These are phyloP conservation scores for Panzeria rudis DNA, from an alignment of 2,888 invertebrate genomes.

Conservation along the genomic window DNA sequence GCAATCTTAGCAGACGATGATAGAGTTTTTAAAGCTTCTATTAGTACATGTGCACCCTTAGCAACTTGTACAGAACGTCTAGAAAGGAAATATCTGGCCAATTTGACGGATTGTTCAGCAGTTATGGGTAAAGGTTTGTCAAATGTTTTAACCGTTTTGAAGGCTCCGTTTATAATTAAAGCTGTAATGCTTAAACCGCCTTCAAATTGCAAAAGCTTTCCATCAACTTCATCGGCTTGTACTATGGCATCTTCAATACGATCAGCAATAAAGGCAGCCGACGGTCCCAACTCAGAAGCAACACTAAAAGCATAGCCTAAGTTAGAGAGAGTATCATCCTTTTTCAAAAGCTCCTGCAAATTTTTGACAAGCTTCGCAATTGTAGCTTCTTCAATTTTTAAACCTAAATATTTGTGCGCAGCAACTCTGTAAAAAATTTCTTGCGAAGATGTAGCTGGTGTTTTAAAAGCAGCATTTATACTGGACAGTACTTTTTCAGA, in stretches of 20 bases:
- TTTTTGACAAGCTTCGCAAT: slow-evolving; percentile 89
- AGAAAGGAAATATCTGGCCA: slow-evolving; percentile 94
- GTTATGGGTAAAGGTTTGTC: slow-evolving; percentile 89
- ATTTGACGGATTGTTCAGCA: slow-evolving; percentile 92
- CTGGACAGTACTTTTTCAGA: slow-evolving; percentile 84
- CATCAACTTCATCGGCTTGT: slow-evolving; percentile 97
- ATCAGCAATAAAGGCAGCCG: slow-evolving; percentile 87
- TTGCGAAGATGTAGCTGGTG: slow-evolving; percentile 87
- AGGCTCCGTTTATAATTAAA: slow-evolving; percentile 86
- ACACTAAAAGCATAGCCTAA: slow-evolving; percentile 93
- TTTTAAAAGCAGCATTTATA: slow-evolving; percentile 86
- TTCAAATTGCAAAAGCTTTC: slow-evolving; percentile 94
- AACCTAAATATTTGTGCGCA: slow-evolving; percentile 88
- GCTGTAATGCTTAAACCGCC: slow-evolving; percentile 93
- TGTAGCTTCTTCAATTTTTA: slow-evolving; percentile 87
- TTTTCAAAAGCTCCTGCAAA: slow-evolving; percentile 90
- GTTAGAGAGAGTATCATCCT: slow-evolving; percentile 92
- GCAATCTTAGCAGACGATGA: slow-evolving; percentile 89
- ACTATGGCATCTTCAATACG: slow-evolving; percentile 96
- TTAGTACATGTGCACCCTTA: slow-evolving; percentile 91
- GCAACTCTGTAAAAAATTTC: slow-evolving; percentile 91
- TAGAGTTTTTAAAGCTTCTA: slow-evolving; percentile 89
- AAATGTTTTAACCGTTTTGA: slow-evolving; percentile 86
- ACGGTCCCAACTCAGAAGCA: slow-evolving; percentile 88
- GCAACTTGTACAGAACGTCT: slow-evolving; percentile 94